Percentiles rank a stretch among this genome's conserved stretches.
Evolutionary conservation across 2,888 invertebrate genomes (phyloP).

Genomic region (Oasisia sp.): DNA sequence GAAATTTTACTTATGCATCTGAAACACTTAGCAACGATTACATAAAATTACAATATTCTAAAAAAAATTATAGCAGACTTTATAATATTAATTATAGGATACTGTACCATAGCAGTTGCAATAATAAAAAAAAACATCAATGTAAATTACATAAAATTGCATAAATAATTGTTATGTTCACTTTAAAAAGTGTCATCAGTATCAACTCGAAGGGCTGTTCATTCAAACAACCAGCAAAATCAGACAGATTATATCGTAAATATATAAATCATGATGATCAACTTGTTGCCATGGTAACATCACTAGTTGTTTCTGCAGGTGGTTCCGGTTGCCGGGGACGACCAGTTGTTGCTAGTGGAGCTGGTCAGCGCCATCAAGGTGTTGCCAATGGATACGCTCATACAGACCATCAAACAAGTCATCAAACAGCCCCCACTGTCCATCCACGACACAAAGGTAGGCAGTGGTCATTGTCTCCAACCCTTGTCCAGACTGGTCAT

Average conservation of each 20-base stretch:
- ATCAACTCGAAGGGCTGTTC: too few species aligned
- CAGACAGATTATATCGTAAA: too few species aligned
- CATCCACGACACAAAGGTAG: slow-evolving; percentile 55
- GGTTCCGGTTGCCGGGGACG: slow-evolving; percentile 70
- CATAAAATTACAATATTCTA: too few species aligned
- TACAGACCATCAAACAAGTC: slow-evolving; percentile 84
- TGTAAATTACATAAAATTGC: too few species aligned
- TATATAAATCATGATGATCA: too few species aligned
- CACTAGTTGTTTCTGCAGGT: slow-evolving; percentile 66
- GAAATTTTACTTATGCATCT: slow-evolving; percentile 8
- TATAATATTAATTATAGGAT: not conserved
- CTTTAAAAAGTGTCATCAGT: too few species aligned
- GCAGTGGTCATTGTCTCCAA: not conserved
- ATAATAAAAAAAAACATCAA: too few species aligned
- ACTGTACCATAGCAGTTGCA: not conserved
- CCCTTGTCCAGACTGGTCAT: too few species aligned
- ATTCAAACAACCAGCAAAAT: too few species aligned
- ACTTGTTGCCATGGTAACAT: too few species aligned
- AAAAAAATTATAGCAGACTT: not conserved
- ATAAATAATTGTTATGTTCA: too few species aligned
- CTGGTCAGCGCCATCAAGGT: slow-evolving; percentile 83
- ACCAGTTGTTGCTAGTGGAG: slow-evolving; percentile 80
- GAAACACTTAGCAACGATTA: not conserved
- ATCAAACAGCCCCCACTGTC: slow-evolving; percentile 76
- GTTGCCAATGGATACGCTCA: slow-evolving; percentile 84